phyloP scores from a whole-genome alignment of 2,797 vertebrate genomes.

The Parauchenoglanis ngamensis region DNA sequence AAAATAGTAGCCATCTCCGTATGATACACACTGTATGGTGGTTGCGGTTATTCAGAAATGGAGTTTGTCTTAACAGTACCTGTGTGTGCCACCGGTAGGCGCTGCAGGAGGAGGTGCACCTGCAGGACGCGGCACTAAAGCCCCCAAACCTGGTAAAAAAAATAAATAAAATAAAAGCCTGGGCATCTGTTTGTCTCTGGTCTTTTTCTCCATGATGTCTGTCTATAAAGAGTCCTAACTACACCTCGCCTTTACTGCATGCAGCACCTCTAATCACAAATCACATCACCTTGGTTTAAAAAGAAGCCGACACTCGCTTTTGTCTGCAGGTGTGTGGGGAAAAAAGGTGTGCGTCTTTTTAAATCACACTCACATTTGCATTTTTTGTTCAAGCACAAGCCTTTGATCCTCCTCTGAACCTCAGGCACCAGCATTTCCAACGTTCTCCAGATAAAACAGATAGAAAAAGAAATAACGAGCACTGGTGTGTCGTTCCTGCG shows the following conservation, averaged over 20 bases:
- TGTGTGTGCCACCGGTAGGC: conserved; percentile 41
- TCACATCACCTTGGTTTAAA: background rate
- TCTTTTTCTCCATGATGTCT: conserved; percentile 12
- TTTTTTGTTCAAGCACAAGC: background rate
- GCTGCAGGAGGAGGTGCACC: conserved; percentile 37
- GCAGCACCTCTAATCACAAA: conserved; percentile 8
- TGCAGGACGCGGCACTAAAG: conserved; percentile 46
- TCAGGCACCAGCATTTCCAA: background rate
- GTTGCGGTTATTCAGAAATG: background rate
- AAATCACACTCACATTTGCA: background rate
- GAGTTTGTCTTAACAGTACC: conserved; percentile 15
- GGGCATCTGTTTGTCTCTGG: conserved; percentile 29
- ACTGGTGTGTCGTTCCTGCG: background rate
- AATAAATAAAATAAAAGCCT: background rate
- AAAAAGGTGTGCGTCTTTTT: background rate
- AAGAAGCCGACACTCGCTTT: background rate
- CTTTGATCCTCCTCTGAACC: conserved; percentile 17
- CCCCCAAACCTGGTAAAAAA: conserved; percentile 58
- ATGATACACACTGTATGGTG: background rate
- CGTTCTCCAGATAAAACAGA: background rate
- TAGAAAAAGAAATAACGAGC: background rate
- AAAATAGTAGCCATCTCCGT: background rate
- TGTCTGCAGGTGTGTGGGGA: conserved; percentile 17
- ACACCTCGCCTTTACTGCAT: background rate
- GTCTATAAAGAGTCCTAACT: background rate